phyloP scores from a whole-genome alignment of 1,140 invertebrate species.

The Himalopsyche phryganea region DNA sequence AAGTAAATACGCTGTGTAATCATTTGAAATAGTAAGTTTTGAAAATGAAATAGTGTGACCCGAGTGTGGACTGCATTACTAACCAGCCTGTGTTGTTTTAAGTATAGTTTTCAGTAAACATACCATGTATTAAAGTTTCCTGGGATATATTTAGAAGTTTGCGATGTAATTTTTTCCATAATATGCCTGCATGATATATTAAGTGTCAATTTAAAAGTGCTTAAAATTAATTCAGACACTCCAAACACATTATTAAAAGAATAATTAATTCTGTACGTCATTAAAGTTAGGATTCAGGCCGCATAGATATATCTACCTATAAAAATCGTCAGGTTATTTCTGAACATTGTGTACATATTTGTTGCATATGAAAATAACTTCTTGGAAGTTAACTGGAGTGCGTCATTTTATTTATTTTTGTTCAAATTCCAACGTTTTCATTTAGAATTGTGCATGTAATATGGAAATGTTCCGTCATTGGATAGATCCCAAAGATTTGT shows the following conservation, averaged over 20 bases:
- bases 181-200: too few species aligned
- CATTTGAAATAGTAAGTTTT: conserved; percentile 13
- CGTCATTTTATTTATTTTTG: conserved; percentile 13
- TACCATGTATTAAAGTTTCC: conserved; percentile 7
- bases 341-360: conserved; percentile 11
- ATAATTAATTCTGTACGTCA: too few species aligned
- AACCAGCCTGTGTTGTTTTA: background rate
- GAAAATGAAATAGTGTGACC: background rate
- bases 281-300: background rate
- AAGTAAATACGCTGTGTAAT: conserved; percentile 2
- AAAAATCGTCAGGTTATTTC: background rate
- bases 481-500: conserved; percentile 7
- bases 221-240: background rate
- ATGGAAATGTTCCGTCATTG: conserved; percentile 3
- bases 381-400: conserved; percentile 1
- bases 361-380: conserved; percentile 9
- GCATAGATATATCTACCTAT: background rate
- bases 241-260: too few species aligned
- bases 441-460: background rate
- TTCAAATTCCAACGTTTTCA: conserved; percentile 4
- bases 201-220: background rate
- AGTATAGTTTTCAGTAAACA: background rate
- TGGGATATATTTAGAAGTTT: conserved; percentile 6
- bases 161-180: background rate
- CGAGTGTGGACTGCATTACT: conserved; percentile 11